These are phyloP conservation scores for Colistium nudipinnis DNA, from an alignment of 2,113 vertebrate genomes.

Conservation along the genomic window DNA sequence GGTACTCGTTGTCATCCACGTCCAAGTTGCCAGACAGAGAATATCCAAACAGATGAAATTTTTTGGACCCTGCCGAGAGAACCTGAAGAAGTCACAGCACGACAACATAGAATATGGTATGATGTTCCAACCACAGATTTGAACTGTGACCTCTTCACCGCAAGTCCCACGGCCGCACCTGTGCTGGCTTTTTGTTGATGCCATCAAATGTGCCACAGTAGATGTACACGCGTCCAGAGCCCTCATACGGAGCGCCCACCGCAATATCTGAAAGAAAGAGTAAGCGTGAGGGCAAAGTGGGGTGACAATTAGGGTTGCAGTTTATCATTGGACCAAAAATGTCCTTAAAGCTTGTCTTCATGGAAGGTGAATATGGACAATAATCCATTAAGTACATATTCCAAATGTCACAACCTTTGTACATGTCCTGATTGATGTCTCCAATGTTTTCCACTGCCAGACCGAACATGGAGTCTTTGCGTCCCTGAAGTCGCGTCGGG, in stretches of 20 bases:
- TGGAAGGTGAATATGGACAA: neutral
- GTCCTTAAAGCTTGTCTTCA: neutral
- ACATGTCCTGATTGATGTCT: constrained; percentile 90
- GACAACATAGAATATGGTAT: no score
- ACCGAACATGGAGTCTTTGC: constrained; percentile 91
- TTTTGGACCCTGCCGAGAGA: constrained; percentile 73
- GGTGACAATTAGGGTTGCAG: neutral
- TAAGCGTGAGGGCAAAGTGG: neutral
- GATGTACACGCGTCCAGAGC: constrained; percentile 86
- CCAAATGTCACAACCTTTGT: constrained; percentile 79
- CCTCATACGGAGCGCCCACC: constrained; percentile 90
- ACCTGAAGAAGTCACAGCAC: constrained; percentile 74
- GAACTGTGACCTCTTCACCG: neutral
- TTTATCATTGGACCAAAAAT: neutral
- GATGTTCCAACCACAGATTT: neutral
- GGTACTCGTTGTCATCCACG: constrained; percentile 90
- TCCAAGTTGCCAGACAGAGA: constrained; percentile 95
- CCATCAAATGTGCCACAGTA: constrained; percentile 86
- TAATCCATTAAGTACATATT: no score
- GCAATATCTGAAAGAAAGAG: constrained; percentile 86
- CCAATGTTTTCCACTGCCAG: constrained; percentile 90
- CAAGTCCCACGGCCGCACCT: constrained; percentile 76
- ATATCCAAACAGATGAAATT: constrained; percentile 88
- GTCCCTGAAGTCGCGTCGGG: constrained; percentile 84
- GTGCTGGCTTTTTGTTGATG: constrained; percentile 84